Evolutionary conservation across 2,888 invertebrate genomes (phyloP), one percentile per base, ranked within the genome.

Genomic region (Danaus chrysippus): DNA sequence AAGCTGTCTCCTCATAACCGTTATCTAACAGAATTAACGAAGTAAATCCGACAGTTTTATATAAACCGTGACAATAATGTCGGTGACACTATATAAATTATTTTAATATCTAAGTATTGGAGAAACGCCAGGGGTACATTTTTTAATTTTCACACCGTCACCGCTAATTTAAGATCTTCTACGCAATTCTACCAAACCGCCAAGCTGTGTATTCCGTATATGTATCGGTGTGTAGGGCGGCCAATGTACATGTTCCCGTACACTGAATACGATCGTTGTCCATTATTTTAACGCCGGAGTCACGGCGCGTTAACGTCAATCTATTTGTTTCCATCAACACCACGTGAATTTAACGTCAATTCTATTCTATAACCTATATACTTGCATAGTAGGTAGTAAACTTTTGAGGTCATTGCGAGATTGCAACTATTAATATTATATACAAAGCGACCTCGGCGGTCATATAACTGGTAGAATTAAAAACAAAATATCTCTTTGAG

Each of bases 51-150:
- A 41, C 54, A 52, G 44, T 59, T 56, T 44, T 13, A 42, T 56
- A 59, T 59, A 54, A 55, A 53, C 41, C 56, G 55, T 56, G 60
- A 58, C 61, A 63, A 56, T 59, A 58, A 58, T 58, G 54, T 54
- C 49, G 10, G 53, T 42, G 65, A 63, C 58, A 56, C 56, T 54
- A 62, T 59, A 54, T 66, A 62, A 62, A 64, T 64, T 64, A 66
- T 66, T 62, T 64, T 64, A 49, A 61, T 61, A 61, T 64, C 59
- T 42, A n/a, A n/a, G n/a, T n/a, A 57, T 66, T 66, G 66, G 66
- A 62, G 12, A 42, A 43, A 49, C 57, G 66, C 66, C 66, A 66
- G 59, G 61, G 55, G 54, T 49, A 34, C 15, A 34, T 57, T 56
- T 43, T 56, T 17, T 49, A 62, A 52, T 43, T 63, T 54, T 57